Evolutionary conservation across 2,888 invertebrate species (phyloP).

Genomic region (Melanchra persicariae): DNA sequence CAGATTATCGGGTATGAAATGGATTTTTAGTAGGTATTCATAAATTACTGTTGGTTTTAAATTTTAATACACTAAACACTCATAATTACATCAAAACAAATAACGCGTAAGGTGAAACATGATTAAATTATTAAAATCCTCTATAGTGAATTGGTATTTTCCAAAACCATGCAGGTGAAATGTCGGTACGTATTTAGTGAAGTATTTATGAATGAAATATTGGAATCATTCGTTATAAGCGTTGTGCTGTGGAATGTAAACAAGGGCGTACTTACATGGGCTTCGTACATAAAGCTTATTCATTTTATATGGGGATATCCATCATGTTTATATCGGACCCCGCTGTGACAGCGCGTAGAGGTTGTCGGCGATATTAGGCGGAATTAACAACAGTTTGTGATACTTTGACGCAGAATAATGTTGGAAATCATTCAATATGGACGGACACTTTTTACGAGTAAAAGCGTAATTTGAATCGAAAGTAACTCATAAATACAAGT

Average conservation of each 20-base stretch:
- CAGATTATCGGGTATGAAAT: not conserved
- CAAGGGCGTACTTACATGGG: conserved; percentile 66
- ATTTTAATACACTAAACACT: not conserved
- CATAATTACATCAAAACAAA: not conserved
- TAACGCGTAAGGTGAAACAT: not conserved
- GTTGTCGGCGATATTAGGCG: conserved; percentile 87
- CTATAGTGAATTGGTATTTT: conserved; percentile 2
- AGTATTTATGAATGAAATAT: conserved; percentile 57
- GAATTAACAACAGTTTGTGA: conserved; percentile 88
- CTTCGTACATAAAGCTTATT: conserved; percentile 74
- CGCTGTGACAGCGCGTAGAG: conserved; percentile 85
- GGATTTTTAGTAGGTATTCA: not conserved
- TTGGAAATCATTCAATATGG: conserved; percentile 77
- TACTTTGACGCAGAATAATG: conserved; percentile 86
- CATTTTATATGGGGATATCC: conserved; percentile 85
- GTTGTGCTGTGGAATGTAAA: conserved; percentile 60
- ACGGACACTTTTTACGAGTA: conserved; percentile 66
- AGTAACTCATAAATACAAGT: conserved; percentile 6
- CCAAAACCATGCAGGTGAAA: conserved; percentile 24
- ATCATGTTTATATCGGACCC: conserved; percentile 87
- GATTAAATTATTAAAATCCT: not conserved
- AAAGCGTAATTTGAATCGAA: conserved; percentile 40
- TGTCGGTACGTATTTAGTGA: conserved; percentile 33
- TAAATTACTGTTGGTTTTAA: not conserved
- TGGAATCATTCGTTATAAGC: conserved; percentile 58